Base-by-base conservation (phyloP, 2,797 vertebrate genomes). In the Tolypeutes matacus region DNA sequence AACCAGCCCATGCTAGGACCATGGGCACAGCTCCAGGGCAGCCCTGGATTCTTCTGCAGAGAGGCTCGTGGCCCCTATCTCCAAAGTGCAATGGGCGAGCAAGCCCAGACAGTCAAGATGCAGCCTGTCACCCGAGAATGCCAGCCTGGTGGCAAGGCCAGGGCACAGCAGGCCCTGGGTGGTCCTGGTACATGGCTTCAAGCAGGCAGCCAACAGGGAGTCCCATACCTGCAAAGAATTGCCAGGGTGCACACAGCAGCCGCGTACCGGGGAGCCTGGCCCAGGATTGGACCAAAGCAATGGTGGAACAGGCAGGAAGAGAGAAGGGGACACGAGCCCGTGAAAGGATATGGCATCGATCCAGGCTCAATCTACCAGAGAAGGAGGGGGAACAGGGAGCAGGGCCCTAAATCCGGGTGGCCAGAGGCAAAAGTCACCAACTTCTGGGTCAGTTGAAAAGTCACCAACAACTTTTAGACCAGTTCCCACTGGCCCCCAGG, bases 51-150 rank as follows among this genome's bases (percentile, higher is more conserved):
- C 46, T 21, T 80, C 72, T 13, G 0, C 3, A 17, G 42, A 73
- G 53, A 62, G 7, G n/a, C 5, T 53, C 60, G 23, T 13, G 31
- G 39, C 51, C 76, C 21, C 29, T n/a, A 25, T 75, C 51, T 53
- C 64, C 72, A 31, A 86, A 39, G 58, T 9, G 5, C 58, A 70
- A 42, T 91, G 6, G 23, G 20, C 49, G 25, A 93, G 77, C 64
- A 82, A 81, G 65, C 53, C 25, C 23, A 86, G 56, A 60, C 14
- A 7, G 3, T 42, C 39, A 21, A 25, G 58, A 64, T 21, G 14
- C 25, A 17, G 13, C n/a, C 51, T n/a, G 9, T 64, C n/a, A 39
- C 21, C 1, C 2, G 0, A 10, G 29, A 31, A n/a, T 5, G 13
- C 23, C 36, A 46, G 77, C n/a, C 36, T 53, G n/a, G 25, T 27